phyloP scores from a whole-genome alignment of 2,797 vertebrate genomes.

The Oryzias dopingdopingensis region DNA sequence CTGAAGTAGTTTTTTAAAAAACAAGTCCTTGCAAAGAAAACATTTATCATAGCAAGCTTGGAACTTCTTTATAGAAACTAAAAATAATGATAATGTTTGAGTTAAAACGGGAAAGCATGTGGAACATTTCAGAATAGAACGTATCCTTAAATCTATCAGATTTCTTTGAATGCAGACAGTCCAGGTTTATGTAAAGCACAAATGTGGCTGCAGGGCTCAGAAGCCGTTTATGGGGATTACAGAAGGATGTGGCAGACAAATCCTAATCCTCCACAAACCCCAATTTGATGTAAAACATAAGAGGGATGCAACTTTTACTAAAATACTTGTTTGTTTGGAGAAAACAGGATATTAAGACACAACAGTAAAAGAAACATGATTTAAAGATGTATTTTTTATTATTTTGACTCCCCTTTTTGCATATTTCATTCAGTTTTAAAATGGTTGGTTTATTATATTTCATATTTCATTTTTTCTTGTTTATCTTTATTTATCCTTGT shows the following conservation, averaged over 20 bases:
- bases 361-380: too few species aligned
- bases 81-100: conserved; percentile 16
- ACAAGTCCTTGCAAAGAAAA: too few species aligned
- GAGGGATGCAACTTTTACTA: neutral
- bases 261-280: conserved; percentile 32
- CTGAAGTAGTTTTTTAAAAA: too few species aligned
- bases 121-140: neutral
- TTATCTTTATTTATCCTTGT: too few species aligned
- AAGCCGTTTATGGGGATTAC: conserved; percentile 47
- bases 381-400: too few species aligned
- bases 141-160: conserved; percentile 11
- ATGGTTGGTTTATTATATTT: too few species aligned
- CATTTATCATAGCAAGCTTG: too few species aligned
- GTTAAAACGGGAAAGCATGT: conserved; percentile 18
- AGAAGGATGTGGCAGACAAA: neutral
- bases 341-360: too few species aligned
- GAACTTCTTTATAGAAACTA: conserved; percentile 56
- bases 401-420: too few species aligned
- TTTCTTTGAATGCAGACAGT: conserved; percentile 5
- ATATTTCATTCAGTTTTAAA: too few species aligned
- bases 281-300: conserved; percentile 4
- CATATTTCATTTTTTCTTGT: too few species aligned
- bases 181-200: conserved; percentile 3
- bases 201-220: conserved; percentile 2
- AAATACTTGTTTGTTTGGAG: neutral